A percentile compares a stretch with the other conserved stretches of the same genome.
phyloP scores from a whole-genome alignment of 2,113 vertebrate species.

The Glaucidium brasilianum region DNA sequence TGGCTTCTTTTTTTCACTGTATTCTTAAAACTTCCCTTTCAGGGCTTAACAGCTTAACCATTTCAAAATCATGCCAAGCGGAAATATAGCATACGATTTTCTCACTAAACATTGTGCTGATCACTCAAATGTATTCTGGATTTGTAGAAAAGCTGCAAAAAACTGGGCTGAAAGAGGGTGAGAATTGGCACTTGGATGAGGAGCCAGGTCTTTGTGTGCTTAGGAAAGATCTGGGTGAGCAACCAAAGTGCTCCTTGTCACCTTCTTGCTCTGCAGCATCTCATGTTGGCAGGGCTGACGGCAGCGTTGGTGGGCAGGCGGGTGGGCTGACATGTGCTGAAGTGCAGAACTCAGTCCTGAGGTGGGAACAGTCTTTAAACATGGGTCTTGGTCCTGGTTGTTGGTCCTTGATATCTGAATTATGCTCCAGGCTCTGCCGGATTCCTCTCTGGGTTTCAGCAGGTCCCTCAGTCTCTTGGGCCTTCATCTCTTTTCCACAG shows the following conservation, averaged over 20 bases:
- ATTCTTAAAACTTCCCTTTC: constrained; percentile 65
- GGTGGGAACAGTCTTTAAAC: not conserved
- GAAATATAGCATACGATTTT: constrained; percentile 49
- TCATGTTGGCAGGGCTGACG: fast-evolving
- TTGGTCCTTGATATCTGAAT: not conserved
- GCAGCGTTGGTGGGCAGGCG: not conserved
- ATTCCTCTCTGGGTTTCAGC: not conserved
- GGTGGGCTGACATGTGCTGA: not conserved
- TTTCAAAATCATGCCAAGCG: constrained; percentile 58
- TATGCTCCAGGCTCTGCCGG: not conserved
- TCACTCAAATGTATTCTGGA: constrained; percentile 28
- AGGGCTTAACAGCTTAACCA: constrained; percentile 61
- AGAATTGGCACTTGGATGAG: constrained; percentile 13
- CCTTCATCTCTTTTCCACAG: not conserved
- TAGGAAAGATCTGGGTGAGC: not conserved
- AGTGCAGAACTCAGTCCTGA: not conserved
- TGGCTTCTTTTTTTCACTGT: constrained; percentile 14
- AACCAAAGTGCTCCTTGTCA: not conserved
- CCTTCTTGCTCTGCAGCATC: not conserved
- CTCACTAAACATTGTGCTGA: constrained; percentile 57
- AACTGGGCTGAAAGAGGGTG: not conserved
- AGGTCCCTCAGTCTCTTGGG: not conserved
- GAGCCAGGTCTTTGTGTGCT: constrained; percentile 13
- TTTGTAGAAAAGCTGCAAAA: constrained; percentile 39
- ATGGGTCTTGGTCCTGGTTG: not conserved